A percentile compares a stretch with the other conserved stretches of the same genome.
phyloP scores from a whole-genome alignment of 2,113 vertebrate genomes.

The Progne subis region DNA sequence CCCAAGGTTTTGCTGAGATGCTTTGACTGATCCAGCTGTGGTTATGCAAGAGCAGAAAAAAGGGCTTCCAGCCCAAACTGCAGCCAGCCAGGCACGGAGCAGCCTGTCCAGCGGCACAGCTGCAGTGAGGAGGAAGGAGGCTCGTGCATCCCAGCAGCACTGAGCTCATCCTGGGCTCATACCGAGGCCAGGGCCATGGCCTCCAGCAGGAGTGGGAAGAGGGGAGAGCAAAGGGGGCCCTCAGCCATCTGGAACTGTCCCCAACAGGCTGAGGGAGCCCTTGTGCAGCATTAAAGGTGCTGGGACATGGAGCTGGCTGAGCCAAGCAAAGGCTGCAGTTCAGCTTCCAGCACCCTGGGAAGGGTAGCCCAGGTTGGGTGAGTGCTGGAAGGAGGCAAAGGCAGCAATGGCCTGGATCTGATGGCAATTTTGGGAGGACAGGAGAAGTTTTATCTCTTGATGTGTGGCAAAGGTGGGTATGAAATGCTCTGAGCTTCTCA shows the following conservation, averaged over 20 bases:
- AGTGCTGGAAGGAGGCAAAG: neutral
- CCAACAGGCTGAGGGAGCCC: neutral
- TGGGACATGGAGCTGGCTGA: neutral
- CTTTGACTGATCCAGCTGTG: neutral
- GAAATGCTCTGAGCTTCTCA: neutral
- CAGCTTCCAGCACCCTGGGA: neutral
- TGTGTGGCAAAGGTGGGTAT: neutral
- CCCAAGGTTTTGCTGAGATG: neutral
- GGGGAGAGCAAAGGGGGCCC: neutral
- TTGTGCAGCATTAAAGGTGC: rapidly evolving
- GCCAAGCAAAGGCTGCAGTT: neutral
- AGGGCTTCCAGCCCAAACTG: neutral
- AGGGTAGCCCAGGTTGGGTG: neutral
- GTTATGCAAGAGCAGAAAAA: constrained; percentile 4
- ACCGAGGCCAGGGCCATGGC: rapidly evolving
- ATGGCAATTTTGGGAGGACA: neutral
- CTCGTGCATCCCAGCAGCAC: neutral
- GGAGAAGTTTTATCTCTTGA: neutral
- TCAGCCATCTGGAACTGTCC: neutral
- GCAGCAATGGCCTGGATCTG: neutral
- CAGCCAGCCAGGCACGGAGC: neutral
- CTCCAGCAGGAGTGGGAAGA: neutral
- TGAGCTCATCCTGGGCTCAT: neutral
- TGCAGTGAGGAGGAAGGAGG: neutral
- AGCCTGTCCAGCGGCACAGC: neutral